Evolutionary conservation across 2,888 invertebrate species (phyloP).

Genomic region (Brachyptera risi): DNA sequence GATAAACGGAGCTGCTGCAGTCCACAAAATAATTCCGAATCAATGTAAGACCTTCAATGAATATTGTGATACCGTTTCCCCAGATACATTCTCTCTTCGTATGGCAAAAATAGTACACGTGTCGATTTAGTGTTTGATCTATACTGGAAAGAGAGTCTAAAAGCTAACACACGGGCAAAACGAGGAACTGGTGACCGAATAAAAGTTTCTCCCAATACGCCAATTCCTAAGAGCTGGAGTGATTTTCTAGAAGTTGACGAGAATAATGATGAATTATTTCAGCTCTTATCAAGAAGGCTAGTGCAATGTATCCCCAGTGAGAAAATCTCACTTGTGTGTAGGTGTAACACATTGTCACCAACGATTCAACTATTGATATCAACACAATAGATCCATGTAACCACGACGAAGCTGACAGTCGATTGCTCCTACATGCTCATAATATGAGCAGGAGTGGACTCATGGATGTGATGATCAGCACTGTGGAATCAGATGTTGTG

Average conservation of each 20-base stretch:
- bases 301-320: not conserved
- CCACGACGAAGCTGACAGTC: slow-evolving; percentile 1
- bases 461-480: not conserved
- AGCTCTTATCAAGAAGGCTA: not conserved
- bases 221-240: slow-evolving; percentile 4
- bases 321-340: not conserved
- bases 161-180: slow-evolving; percentile 4
- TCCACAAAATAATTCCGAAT: not conserved
- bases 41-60: not conserved
- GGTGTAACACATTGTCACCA: not conserved
- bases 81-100: not conserved
- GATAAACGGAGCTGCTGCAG: not conserved
- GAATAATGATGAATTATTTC: not conserved
- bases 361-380: not conserved
- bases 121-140: slow-evolving; percentile 23
- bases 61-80: not conserved
- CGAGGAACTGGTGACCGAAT: slow-evolving; percentile 26
- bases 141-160: slow-evolving; percentile 22
- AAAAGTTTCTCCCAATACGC: not conserved
- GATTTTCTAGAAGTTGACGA: not conserved
- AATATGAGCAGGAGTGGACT: not conserved
- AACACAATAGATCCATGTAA: not conserved
- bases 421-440: not conserved
- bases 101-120: slow-evolving; percentile 15
- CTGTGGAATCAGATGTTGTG: not conserved